A percentile compares a stretch with the other conserved stretches of the same genome.
Conservation (phyloP, 2,888 invertebrate species). For the Hipparchia semele region DNA sequence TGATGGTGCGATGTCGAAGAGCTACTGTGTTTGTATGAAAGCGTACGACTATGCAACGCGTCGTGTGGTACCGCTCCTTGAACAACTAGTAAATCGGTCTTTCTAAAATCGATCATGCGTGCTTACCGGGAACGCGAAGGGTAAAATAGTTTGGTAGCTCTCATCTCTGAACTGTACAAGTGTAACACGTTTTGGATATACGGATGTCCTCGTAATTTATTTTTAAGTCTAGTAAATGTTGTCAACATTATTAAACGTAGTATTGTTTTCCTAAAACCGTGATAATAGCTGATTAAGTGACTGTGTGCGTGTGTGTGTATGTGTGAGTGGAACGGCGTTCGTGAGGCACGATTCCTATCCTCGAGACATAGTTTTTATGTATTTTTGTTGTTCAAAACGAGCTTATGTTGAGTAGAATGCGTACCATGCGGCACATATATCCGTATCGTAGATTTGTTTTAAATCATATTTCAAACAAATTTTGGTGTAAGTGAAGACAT, state of each 20-base stretch:
- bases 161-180: slow-evolving; percentile 58
- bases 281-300: slow-evolving; percentile 81
- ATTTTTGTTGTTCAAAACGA: slow-evolving; percentile 52
- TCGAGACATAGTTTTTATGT: slow-evolving; percentile 61
- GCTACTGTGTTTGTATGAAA: too few relatives aligned
- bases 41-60: too few relatives aligned
- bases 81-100: not conserved
- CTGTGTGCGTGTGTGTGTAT: slow-evolving; percentile 60
- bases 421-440: slow-evolving; percentile 34
- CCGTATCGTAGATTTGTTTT: slow-evolving; percentile 46
- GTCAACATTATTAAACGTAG: slow-evolving; percentile 70
- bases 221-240: slow-evolving; percentile 80
- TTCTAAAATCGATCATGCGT: not conserved
- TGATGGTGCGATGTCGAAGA: too few relatives aligned
- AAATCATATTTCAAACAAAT: slow-evolving; percentile 4
- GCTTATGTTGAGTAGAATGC: slow-evolving; percentile 69
- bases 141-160: slow-evolving; percentile 55
- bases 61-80: too few relatives aligned
- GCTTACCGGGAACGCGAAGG: slow-evolving; percentile 23
- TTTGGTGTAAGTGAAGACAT: slow-evolving; percentile 35
- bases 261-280: slow-evolving; percentile 78
- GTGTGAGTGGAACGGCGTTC: slow-evolving; percentile 71
- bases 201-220: slow-evolving; percentile 76
- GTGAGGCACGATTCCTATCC: slow-evolving; percentile 76
- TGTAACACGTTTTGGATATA: slow-evolving; percentile 69